Percentiles rank a stretch among this genome's conserved stretches.
phyloP scores from a whole-genome alignment of 2,888 invertebrate species.

The Cerastis leucographa region DNA sequence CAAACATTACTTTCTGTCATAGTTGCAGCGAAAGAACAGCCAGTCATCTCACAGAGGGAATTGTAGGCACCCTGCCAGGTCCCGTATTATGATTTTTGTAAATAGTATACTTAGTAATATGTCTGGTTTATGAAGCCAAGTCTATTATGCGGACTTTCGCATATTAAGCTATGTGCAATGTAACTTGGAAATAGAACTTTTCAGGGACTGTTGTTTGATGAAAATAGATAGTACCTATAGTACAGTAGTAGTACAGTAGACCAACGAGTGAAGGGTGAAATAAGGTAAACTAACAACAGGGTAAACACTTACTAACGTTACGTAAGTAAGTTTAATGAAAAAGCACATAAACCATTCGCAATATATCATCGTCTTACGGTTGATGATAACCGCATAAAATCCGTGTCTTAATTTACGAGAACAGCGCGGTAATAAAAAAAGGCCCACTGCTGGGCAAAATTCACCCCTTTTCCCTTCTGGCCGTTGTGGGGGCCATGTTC shows the following conservation, averaged over 20 bases:
- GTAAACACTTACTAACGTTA: not conserved
- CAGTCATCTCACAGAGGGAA: conserved; percentile 36
- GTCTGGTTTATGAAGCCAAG: conserved; percentile 2
- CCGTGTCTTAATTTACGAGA: too few relatives aligned
- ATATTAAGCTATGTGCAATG: not conserved
- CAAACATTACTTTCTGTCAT: conserved; percentile 38
- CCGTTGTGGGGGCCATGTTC: too few relatives aligned
- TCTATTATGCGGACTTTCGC: conserved; percentile 3
- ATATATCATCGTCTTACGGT: too few relatives aligned
- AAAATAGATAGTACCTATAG: not conserved
- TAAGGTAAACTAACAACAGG: not conserved
- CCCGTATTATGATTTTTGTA: conserved; percentile 15
- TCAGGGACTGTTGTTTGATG: not conserved
- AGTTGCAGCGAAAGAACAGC: conserved; percentile 46
- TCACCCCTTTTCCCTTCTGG: too few relatives aligned
- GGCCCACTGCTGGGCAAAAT: too few relatives aligned
- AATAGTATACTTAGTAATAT: conserved; percentile 27
- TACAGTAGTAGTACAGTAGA: too few relatives aligned
- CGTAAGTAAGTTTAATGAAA: not conserved
- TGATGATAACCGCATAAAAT: too few relatives aligned
- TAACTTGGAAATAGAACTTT: not conserved
- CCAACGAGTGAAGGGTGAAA: not conserved
- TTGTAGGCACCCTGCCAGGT: conserved; percentile 51
- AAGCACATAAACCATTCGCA: too few relatives aligned
- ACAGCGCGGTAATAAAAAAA: too few relatives aligned